These are phyloP conservation scores for Glareola pratincola DNA, from an alignment of 2,113 vertebrate genomes.

Conservation along the genomic window DNA sequence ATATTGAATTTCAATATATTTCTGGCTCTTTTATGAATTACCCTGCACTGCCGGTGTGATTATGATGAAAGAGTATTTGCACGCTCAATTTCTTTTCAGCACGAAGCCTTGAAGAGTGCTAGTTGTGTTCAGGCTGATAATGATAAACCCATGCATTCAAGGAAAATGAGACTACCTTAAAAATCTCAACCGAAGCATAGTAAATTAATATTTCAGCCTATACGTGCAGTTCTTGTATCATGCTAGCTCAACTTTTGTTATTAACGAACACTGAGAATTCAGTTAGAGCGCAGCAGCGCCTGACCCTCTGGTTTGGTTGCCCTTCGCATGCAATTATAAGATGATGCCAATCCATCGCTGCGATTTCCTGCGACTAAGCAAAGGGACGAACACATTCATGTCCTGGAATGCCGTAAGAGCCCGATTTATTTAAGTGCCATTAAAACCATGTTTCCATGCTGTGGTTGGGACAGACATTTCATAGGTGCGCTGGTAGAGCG, in stretches of 20 bases:
- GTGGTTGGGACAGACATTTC: not conserved
- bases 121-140: slow-evolving; percentile 50
- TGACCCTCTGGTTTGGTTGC: not conserved
- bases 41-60: slow-evolving; percentile 65
- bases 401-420: not conserved
- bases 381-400: not conserved
- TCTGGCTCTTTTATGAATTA: slow-evolving; percentile 79
- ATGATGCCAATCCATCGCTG: slow-evolving; percentile 13
- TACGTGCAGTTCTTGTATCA: not conserved
- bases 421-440: not conserved
- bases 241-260: not conserved
- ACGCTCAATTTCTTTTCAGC: slow-evolving; percentile 76
- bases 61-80: slow-evolving; percentile 78
- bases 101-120: slow-evolving; percentile 60
- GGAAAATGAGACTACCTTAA: slow-evolving; percentile 48
- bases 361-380: not conserved
- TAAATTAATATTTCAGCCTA: slow-evolving; percentile 47
- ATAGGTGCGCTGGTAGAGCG: not conserved
- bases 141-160: slow-evolving; percentile 55
- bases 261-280: not conserved
- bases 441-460: not conserved
- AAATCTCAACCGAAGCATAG: slow-evolving; percentile 25
- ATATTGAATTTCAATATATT: slow-evolving; percentile 84
- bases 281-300: not conserved
- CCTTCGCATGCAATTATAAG: not conserved